Percentiles rank a stretch among this genome's conserved stretches.
These are phyloP conservation scores for Corythoichthys intestinalis DNA, from an alignment of 2,113 vertebrate species.

Conservation along the genomic window DNA sequence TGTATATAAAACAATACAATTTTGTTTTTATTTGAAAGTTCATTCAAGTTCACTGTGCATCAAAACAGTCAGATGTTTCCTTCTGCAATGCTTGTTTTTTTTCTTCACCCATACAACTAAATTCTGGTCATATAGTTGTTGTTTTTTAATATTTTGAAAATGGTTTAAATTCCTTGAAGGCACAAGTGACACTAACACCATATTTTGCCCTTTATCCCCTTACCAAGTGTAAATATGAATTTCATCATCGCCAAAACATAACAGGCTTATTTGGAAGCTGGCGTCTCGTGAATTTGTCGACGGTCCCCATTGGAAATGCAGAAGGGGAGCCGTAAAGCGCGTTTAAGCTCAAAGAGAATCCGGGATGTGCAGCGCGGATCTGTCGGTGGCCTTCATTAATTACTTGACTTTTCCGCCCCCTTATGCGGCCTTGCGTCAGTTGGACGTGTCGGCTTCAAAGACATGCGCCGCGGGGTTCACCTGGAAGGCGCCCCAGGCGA, in stretches of 20 bases:
- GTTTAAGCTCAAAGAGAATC: conserved; percentile 27
- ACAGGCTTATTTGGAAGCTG: conserved; percentile 28
- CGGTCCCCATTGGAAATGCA: conserved; percentile 16
- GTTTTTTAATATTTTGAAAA: conserved; percentile 15
- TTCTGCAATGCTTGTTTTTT: too few species aligned
- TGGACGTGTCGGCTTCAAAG: conserved; percentile 52
- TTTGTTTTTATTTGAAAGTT: too few species aligned
- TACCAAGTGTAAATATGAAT: conserved; percentile 32
- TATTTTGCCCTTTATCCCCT: conserved; percentile 4
- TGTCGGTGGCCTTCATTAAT: conserved; percentile 44
- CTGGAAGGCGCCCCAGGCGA: conserved; percentile 63
- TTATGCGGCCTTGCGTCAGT: conserved; percentile 53
- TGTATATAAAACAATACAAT: too few species aligned
- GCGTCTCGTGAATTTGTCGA: conserved; percentile 41
- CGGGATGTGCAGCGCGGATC: not conserved
- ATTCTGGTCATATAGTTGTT: not conserved
- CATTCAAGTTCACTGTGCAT: too few species aligned
- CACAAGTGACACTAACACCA: conserved; percentile 3
- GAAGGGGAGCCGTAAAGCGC: conserved; percentile 21
- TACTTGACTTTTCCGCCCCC: conserved; percentile 23
- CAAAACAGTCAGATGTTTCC: too few species aligned
- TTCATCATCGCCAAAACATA: conserved; percentile 40
- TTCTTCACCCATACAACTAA: too few species aligned
- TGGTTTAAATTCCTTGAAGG: conserved; percentile 2
- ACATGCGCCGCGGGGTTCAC: conserved; percentile 57